Percentiles rank a stretch among this genome's conserved stretches.
Evolutionary conservation across 92 coral and sea anemone species (phyloP).

Genomic region (Phenganax marumi): DNA sequence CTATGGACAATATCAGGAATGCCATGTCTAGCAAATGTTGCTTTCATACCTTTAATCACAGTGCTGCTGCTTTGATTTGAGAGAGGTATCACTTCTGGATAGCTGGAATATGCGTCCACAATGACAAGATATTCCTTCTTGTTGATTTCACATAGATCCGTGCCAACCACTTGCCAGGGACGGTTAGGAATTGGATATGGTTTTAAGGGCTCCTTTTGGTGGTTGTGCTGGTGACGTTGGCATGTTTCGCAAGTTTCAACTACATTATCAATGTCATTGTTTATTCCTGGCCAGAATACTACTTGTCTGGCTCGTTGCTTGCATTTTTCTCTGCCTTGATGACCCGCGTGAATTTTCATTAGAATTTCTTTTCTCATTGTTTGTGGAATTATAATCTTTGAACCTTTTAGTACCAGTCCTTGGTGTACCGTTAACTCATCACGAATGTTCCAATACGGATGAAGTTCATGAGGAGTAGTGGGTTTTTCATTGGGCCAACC

Average conservation of each 20-base stretch:
- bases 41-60: not conserved
- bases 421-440: slow-evolving; percentile 5
- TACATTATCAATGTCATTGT: slow-evolving; percentile 5
- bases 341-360: not conserved
- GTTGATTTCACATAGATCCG: slow-evolving; percentile 17
- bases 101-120: slow-evolving; percentile 31
- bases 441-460: slow-evolving; percentile 14
- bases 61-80: not conserved
- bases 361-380: not conserved
- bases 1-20: slow-evolving; percentile 27
- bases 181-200: slow-evolving; percentile 18
- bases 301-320: slow-evolving; percentile 23
- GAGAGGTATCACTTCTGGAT: not conserved
- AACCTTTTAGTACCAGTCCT: not conserved
- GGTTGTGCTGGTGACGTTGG: slow-evolving; percentile 12
- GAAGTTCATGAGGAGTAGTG: not conserved
- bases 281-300: slow-evolving; percentile 13
- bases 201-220: slow-evolving; percentile 10
- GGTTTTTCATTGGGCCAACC: slow-evolving; percentile 19
- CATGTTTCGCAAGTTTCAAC: slow-evolving; percentile 1
- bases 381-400: not conserved
- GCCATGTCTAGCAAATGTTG: slow-evolving; percentile 4
- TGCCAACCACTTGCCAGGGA: slow-evolving; percentile 22
- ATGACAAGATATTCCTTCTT: slow-evolving; percentile 11
- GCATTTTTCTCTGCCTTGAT: not conserved